Percentiles rank a stretch among this genome's conserved stretches.
Conservation (phyloP, 2,113 vertebrate genomes). For the Grus americana region DNA sequence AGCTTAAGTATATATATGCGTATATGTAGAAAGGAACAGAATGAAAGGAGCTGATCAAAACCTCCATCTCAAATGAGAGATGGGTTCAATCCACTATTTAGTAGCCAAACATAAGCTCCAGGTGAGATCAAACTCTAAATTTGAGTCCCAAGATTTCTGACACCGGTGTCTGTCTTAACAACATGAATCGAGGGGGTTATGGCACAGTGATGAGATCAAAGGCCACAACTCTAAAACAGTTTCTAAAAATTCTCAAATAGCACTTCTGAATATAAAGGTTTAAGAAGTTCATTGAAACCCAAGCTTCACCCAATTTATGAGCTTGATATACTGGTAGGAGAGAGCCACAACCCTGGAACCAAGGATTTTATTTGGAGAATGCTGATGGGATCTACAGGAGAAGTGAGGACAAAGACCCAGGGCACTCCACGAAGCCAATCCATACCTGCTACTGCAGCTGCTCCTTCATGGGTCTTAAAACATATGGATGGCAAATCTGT, state of each 20-base stretch:
- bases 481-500: background rate
- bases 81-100: background rate
- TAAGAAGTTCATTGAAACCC: background rate
- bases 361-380: background rate
- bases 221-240: background rate
- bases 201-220: background rate
- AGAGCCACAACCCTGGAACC: background rate
- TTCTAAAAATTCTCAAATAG: background rate
- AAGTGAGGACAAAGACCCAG: background rate
- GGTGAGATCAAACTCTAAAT: background rate
- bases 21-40: background rate
- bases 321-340: background rate
- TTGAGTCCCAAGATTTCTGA: background rate
- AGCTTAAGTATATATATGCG: background rate
- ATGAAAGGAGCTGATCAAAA: conserved; percentile 4
- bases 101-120: background rate
- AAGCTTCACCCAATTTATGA: background rate
- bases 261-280: background rate
- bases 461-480: background rate
- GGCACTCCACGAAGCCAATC: background rate
- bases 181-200: background rate
- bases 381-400: background rate
- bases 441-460: background rate
- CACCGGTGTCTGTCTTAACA: background rate
- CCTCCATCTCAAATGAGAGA: background rate